phyloP scores from a whole-genome alignment of 2,797 vertebrate genomes.

The Enteromius fasciolatus region DNA sequence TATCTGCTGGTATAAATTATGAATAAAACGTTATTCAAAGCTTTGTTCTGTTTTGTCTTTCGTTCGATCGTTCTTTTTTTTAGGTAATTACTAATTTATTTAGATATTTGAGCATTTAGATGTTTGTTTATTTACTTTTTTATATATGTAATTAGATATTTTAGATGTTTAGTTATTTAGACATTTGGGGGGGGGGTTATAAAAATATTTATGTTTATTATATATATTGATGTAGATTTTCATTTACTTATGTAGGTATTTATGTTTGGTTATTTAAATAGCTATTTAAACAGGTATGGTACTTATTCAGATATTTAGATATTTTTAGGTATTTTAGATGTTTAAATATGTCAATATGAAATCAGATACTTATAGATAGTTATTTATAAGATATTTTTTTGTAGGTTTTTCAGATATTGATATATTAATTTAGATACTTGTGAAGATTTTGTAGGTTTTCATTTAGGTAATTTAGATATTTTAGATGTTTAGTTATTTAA shows the following conservation, averaged over 20 bases:
- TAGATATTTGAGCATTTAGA: not conserved
- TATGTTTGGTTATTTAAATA: no score
- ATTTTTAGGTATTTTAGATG: not conserved
- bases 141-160: no score
- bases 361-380: not conserved
- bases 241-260: no score
- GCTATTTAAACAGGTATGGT: no score
- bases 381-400: not conserved
- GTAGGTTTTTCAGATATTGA: not conserved
- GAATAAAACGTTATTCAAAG: constrained; percentile 92
- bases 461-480: not conserved
- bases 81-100: not conserved
- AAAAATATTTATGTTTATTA: no score
- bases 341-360: not conserved
- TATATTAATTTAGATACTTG: not conserved
- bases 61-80: not conserved
- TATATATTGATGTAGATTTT: no score
- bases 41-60: constrained; percentile 53
- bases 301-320: no score
- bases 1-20: constrained; percentile 96
- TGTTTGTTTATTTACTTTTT: not conserved
- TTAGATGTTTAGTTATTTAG: no score
- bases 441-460: not conserved
- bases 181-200: not conserved
- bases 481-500: not conserved